Conservation (phyloP, 2,888 invertebrate species). For the Tetragnatha montana region DNA sequence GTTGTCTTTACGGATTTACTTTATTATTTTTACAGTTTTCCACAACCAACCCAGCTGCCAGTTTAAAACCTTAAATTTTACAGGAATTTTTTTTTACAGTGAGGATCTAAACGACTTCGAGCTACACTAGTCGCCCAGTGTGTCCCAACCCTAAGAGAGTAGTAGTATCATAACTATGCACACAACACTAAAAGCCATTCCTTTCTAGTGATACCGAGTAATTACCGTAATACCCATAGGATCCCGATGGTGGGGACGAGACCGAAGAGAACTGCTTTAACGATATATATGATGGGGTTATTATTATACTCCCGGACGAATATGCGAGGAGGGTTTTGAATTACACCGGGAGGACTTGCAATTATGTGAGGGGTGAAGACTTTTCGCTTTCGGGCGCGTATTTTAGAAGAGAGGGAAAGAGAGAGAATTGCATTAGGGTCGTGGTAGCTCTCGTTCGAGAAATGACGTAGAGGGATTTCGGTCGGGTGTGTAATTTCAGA, state of each 20-base stretch:
- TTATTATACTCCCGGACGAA: conserved; percentile 1
- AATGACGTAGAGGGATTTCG: neutral
- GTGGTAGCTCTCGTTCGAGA: neutral
- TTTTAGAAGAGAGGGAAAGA: conserved; percentile 24
- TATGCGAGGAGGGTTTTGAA: neutral
- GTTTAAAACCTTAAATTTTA: too few species aligned
- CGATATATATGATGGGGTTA: conserved; percentile 5
- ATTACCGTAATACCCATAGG: conserved; percentile 39
- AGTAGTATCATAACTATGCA: too few species aligned
- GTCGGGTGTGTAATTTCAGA: neutral
- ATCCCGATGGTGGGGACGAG: neutral
- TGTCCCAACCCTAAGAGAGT: too few species aligned
- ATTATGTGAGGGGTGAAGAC: conserved; percentile 24
- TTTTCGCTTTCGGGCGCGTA: neutral
- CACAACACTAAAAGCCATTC: neutral
- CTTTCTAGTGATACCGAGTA: conserved; percentile 21
- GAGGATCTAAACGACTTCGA: too few species aligned
- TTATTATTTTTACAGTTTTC: too few species aligned
- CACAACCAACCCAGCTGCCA: too few species aligned
- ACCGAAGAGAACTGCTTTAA: conserved; percentile 17
- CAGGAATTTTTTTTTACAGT: too few species aligned
- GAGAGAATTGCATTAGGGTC: neutral
- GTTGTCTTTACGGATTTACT: too few species aligned
- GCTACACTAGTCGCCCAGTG: too few species aligned
- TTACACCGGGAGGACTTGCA: conserved; percentile 9